Conservation (phyloP, 2,113 vertebrate genomes). For the Diglossa brunneiventris region DNA sequence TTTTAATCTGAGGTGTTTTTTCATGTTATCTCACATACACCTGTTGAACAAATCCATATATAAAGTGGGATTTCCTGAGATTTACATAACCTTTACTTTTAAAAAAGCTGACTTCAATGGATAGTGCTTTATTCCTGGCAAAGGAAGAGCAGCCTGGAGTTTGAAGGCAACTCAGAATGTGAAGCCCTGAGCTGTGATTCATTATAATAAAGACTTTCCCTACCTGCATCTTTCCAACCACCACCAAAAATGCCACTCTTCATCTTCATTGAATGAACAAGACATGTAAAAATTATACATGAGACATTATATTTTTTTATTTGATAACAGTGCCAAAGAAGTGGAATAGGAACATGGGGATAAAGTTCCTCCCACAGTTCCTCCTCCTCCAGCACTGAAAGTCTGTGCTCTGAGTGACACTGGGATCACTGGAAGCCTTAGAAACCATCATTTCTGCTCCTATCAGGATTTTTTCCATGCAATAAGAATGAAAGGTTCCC, state of each 20-base stretch:
- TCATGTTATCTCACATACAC: background rate
- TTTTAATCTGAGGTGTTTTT: background rate
- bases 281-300: fast-evolving
- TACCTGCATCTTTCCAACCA: background rate
- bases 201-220: background rate
- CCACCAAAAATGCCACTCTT: background rate
- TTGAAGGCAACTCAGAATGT: background rate
- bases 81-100: slow-evolving; percentile 27
- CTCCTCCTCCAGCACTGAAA: background rate
- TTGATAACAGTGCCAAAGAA: background rate
- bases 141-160: background rate
- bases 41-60: slow-evolving; percentile 30
- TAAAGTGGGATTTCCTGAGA: slow-evolving; percentile 28
- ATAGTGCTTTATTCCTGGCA: background rate
- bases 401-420: too few relatives aligned
- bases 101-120: background rate
- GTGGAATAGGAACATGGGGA: background rate
- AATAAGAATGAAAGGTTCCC: background rate
- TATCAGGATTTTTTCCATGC: background rate
- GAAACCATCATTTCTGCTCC: fast-evolving
- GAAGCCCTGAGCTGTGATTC: background rate
- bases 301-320: background rate
- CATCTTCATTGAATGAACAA: background rate
- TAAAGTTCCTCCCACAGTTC: background rate
- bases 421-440: background rate